Conservation (phyloP, 1,140 invertebrate species). For the silkworm (Bombyx mori) region DNA sequence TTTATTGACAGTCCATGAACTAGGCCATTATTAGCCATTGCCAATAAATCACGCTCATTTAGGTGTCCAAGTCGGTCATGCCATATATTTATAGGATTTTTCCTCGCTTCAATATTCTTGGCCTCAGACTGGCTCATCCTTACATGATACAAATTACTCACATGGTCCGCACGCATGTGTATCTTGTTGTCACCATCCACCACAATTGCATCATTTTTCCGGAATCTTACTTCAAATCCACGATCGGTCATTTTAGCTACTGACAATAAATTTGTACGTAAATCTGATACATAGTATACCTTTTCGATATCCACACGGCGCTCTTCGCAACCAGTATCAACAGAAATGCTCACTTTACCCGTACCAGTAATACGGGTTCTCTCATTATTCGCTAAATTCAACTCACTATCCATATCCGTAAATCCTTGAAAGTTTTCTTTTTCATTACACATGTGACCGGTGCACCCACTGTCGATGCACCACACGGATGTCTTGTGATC, state of each 20-base stretch:
- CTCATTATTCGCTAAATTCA: too few relatives aligned
- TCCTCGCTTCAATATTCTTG: constrained; percentile 13
- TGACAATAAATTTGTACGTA: too few relatives aligned
- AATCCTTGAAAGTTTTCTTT: constrained; percentile 5
- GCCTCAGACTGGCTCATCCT: constrained; percentile 9
- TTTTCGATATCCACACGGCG: too few relatives aligned
- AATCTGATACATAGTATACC: too few relatives aligned
- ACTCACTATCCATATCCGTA: too few relatives aligned
- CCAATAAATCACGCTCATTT: constrained; percentile 15
- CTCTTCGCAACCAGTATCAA: too few relatives aligned
- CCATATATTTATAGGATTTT: constrained; percentile 18
- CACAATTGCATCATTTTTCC: constrained; percentile 14
- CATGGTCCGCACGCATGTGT: constrained; percentile 15
- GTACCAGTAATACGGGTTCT: too few relatives aligned
- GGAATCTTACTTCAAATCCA: constrained; percentile 17
- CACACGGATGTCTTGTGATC: constrained; percentile 11
- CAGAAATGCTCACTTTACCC: too few relatives aligned
- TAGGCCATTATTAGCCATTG: constrained; percentile 14
- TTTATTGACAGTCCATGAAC: too few relatives aligned
- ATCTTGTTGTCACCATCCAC: constrained; percentile 12
- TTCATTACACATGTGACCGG: constrained; percentile 13
- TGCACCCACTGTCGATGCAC: constrained; percentile 23
- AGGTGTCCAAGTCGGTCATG: too few relatives aligned
- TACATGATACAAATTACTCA: constrained; percentile 18
- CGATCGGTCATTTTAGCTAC: too few relatives aligned